Percentiles rank a stretch among this genome's conserved stretches.
Conservation (phyloP, 2,797 vertebrate genomes). For the Acrocephalus scirpaceus region DNA sequence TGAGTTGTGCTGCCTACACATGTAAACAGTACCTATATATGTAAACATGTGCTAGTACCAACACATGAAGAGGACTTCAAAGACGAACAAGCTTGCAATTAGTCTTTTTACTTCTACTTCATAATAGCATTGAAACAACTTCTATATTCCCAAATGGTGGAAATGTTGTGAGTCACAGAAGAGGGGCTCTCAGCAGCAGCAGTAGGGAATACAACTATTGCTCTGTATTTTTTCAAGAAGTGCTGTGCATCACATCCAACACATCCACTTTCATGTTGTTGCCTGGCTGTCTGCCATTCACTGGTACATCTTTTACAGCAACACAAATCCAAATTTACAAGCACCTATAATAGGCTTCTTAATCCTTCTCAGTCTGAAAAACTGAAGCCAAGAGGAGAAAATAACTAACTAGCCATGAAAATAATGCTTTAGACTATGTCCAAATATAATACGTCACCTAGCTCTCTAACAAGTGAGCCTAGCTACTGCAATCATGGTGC, state of each 20-base stretch:
- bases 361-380: slow-evolving; percentile 29
- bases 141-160: neutral
- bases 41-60: neutral
- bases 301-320: neutral
- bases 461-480: neutral
- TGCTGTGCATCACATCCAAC: neutral
- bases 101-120: neutral
- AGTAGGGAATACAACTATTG: neutral
- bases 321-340: slow-evolving; percentile 27
- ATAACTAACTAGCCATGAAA: neutral
- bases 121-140: neutral
- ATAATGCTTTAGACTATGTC: neutral
- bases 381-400: neutral
- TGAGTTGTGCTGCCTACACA: neutral
- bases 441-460: neutral
- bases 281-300: neutral
- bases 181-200: neutral
- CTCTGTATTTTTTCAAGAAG: neutral
- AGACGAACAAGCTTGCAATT: neutral
- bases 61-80: neutral
- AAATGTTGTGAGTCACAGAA: neutral
- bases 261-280: neutral
- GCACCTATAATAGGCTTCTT: neutral
- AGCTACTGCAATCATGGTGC: neutral
- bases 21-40: neutral